These are phyloP conservation scores for Pungitius pungitius DNA, from an alignment of 2,113 vertebrate species.

Conservation along the genomic window DNA sequence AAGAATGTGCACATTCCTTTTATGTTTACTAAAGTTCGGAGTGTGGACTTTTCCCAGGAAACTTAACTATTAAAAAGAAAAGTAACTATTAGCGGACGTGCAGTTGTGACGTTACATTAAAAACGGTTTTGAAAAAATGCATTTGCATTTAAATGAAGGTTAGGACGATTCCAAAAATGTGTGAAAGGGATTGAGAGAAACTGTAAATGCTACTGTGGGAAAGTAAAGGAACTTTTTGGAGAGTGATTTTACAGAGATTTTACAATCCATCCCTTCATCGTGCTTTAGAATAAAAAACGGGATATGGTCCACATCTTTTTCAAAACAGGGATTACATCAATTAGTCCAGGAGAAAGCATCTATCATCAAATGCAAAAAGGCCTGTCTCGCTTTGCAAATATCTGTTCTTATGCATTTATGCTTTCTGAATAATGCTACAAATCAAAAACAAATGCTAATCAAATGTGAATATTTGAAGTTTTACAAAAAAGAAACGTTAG, in stretches of 20 bases:
- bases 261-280: background rate
- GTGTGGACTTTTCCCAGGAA: background rate
- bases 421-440: background rate
- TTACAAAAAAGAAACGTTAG: too few species aligned
- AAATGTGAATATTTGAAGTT: background rate
- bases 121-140: background rate
- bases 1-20: background rate
- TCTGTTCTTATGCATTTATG: background rate
- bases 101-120: background rate
- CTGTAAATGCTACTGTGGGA: background rate
- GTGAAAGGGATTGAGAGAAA: background rate
- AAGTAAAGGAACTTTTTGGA: background rate
- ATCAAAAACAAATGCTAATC: background rate
- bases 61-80: background rate
- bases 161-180: background rate
- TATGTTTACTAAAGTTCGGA: background rate
- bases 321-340: too few species aligned
- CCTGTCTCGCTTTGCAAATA: background rate
- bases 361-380: background rate
- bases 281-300: background rate
- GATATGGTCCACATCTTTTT: background rate
- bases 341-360: background rate
- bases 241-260: background rate
- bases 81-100: background rate
- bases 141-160: background rate